Base-by-base conservation (phyloP, 2,888 invertebrate genomes). In the Thecophora atra region DNA sequence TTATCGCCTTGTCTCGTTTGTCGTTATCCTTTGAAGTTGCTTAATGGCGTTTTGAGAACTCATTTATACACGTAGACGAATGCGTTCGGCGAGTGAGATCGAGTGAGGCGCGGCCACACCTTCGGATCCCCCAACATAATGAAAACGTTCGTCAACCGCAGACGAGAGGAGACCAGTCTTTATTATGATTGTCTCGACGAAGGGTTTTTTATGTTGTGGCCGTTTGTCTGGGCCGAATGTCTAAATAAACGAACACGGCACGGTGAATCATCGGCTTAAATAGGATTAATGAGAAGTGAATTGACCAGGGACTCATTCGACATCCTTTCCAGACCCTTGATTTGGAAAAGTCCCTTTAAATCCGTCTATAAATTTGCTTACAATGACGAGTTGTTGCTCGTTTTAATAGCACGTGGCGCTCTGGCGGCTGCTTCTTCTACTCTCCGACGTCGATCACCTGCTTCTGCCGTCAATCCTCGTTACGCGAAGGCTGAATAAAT, bases 11-110 rank as follows among this genome's bases (percentile, higher is more conserved):
- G 58, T 58, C 68, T 70, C 58, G 70, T 70, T 69, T 56, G 73
- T 69, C 75, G 75, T 73, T 73, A 72, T 75, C 75, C 73, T 75
- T 75, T 73, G 75, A 73, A 71, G 75, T 75, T 54, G 26, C 65
- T 67, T 73, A 73, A 73, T 75, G 75, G 75, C 73, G 73, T 75
- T 75, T 74, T 74, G 73, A 74, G 73, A 74, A 74, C 74, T 74
- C 73, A 75, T 75, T 75, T 75, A 69, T 67, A 67, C 54, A 54
- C 54, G 37, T 54, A 54, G 30, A 37, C 37, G 37, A 37, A 8
- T 54, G n/a, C 54, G n/a, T 66, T 11, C 26, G 19, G 52, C 54
- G 52, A 24, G 24, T 17, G 17, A 58, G n/a, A n/a, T n/a, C n/a
- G n/a, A n/a, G n/a, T n/a, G n/a, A n/a, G n/a, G n/a, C n/a, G n/a